Evolutionary conservation across 2,113 vertebrate genomes (phyloP), one percentile per base, ranked within the genome.

Genomic region (Seriola rivoliana): DNA sequence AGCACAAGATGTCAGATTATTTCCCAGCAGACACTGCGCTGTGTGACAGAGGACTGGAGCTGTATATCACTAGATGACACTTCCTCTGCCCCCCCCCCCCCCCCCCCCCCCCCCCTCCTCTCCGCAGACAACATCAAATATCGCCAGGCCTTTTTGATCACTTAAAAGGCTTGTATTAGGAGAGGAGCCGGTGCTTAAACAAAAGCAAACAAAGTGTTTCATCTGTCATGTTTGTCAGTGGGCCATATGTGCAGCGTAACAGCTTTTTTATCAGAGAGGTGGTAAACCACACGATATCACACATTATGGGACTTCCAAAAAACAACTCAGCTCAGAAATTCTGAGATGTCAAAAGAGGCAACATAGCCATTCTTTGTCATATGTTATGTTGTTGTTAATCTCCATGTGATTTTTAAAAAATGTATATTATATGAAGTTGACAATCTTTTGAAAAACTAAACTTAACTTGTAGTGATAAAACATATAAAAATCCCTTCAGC

Each of bases 1-100:
- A 90, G 91, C 80, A 74, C 91, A 92, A 90, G 85, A 94, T 94
- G 93, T 95, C 93, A 94, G 88, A 94, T 91, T 93, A 92, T 94
- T 94, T 93, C 93, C 91, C 92, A 89, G 88, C 88, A 94, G 92
- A 91, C 89, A 75, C 82, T 89, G 88, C 78, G 68, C 80, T 82
- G 88, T 90, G 85, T 92, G 93, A 94, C 92, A 86, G 92, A 88
- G 87, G 89, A 91, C 78, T 74, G 75, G 76, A 88, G 91, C 85
- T 89, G 87, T 92, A 91, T 88, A 91, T 93, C 91, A 93, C 87
- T 73, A 50, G 81, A 80, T 92, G 93, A 93, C 91, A 93, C 86
- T 81, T 89, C 80, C 71, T 86, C 65, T 85, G 66, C 78, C 74
- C 25, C 81, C 23, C 23, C 23, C 23, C 23, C 23, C 23, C 1